Base-by-base conservation (phyloP, 2,888 invertebrate species). In the Meiosimyza decipiens region DNA sequence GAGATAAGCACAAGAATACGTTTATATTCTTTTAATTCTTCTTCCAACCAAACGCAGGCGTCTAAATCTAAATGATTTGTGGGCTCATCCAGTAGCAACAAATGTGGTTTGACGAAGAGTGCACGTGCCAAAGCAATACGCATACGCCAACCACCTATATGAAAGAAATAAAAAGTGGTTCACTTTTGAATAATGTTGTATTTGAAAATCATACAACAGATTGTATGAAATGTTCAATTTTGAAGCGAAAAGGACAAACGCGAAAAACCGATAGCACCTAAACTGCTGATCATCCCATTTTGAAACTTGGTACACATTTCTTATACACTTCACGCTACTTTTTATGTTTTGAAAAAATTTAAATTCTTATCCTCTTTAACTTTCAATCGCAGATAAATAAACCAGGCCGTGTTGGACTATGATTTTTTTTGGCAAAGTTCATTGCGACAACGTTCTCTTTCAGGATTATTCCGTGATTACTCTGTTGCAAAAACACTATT, bases 41-140 rank as follows among this genome's bases (percentile, higher is more conserved):
- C 96, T 88, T 99, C 99, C 72, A 99, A 91, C 99, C 99, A 99
- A 62, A 99, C 99, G 86, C 99, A 99, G 72, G 99, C 99, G 85
- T 99, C 98, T 79, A 99, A 90, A 90, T 99, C 99, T 77, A 99
- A 91, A 88, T 99, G 99, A 89, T 99, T 99, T 13, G 99, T 99
- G 5, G 99, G 99, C 89, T 99, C 99, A 87, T 99, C 99, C 52
- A 99, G 90, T 81, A 99, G 89, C 77, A 99, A 88, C 73, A 99
- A 88, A 83, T 99, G 99, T 0, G 99, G 99, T 87, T 99, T 99
- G 62, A 99, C 94, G 86, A 98, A 99, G 54, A 99, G 89, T 1
- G 99, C 99, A 80, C 98, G 91, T 6, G 98, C 99, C 72, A 99
- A 88, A 2, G 98, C 99, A 77, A 99, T 98, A 79, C 99, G 91